Base-by-base conservation (phyloP, 2,113 vertebrate species). In the Chitala chitala region DNA sequence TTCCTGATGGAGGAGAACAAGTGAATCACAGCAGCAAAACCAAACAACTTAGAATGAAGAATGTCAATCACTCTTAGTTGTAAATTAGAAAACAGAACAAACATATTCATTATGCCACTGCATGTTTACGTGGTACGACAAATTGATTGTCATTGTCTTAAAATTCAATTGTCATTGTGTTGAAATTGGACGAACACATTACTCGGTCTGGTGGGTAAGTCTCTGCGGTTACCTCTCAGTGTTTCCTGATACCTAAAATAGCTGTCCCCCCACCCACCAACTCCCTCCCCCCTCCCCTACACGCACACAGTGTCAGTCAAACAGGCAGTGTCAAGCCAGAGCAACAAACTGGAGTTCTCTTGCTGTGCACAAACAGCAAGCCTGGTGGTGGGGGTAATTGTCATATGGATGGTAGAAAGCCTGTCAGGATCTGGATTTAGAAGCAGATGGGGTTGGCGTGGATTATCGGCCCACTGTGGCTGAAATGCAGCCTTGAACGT, bases 41-140 rank as follows among this genome's bases (percentile, higher is more conserved):
- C 77, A 75, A 76, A 77, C 84, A 81, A 78, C 51, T 20, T 4
- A 54, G 86, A 86, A 88, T 87, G 80, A 87, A 83, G 79, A 81
- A 80, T 84, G 86, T 87, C 88, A 89, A 86, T 89, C 86, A 86
- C 65, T 24, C n/a, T n/a, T n/a, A n/a, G n/a, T n/a, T n/a, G n/a
- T n/a, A n/a, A n/a, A n/a, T n/a, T n/a, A n/a, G n/a, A n/a, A 24
- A 68, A 68, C 38, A 1, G 20, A 68, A 31, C 33, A 33, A 12
- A 15, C 51, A 54, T 54, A 13, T 17, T 20, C 51, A 20, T 46
- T 44, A 22, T 2, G 12, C 3, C 64, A 26, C 4, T n/a, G 40
- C 2, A 9, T 22, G 20, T 40, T 8, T 12, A 24, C 38, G 36
- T 4, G 33, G 17, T 63, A n/a, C n/a, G n/a, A n/a, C n/a, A n/a